Evolutionary conservation across 2,797 vertebrate genomes (phyloP), one percentile per base, ranked within the genome.

Genomic region (Sebastes umbrosus): DNA sequence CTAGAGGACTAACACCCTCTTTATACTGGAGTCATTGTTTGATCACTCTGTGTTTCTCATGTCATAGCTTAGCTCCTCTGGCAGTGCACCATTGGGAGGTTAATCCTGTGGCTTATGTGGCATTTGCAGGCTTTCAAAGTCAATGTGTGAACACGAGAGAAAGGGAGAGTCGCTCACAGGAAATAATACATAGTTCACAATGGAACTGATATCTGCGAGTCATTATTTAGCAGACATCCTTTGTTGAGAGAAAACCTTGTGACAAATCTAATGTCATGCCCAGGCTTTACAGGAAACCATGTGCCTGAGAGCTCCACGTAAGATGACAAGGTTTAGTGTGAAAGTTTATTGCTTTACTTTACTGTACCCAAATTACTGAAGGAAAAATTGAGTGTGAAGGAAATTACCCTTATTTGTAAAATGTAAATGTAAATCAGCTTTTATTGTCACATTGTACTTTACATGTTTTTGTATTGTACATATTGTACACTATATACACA

Each of bases 21-120:
- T n/a, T 67, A 7, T 66, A 34, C 27, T 31, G 3, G 24, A 55
- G 9, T 76, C 34, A 60, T 79, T 76, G 57, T 83, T 77, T 74
- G 70, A 25, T 50, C 14, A 14, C 24, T 34, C 27, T 13, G 14
- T 76, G 43, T 80, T 65, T 70, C 65, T 78, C 67, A 67, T 84
- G 31, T 75, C 74, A 59, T 55, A 69, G 69, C 13, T 73, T 25
- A 70, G 55, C 31, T 75, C n/a, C 27, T 79, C 32, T 63, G 74
- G 76, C 58, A 46, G 50, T 34, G 25, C 25, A 14, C 52, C n/a
- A 36, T 29, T 73, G 54, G 32, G 16, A 77, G 71, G 79, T 75
- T 88, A 86, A 86, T 86, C 87, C 66, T 60, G 32, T 9, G 78
- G 72, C 9, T 88, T 82, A 84, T 75, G 57, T 83, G 55, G 75